Conservation (phyloP, 1,140 invertebrate species). For the Brachionus koreanus region DNA sequence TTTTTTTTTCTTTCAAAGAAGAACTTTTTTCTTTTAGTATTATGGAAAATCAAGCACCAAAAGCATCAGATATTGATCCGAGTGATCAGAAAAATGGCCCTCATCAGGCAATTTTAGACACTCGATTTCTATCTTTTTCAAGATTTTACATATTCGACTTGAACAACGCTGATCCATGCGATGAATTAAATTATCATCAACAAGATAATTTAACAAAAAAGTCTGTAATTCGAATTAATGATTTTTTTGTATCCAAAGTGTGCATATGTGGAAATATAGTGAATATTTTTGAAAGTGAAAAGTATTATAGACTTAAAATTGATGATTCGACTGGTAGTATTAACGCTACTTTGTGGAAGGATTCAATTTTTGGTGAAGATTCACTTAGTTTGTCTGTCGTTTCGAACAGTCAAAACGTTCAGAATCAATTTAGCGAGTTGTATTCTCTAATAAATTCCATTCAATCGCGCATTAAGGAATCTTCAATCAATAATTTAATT, state of each 20-base stretch:
- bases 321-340: slow-evolving; percentile 36
- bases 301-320: slow-evolving; percentile 21
- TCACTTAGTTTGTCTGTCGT: not conserved
- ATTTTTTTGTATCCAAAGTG: not conserved
- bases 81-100: too few relatives aligned
- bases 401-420: not conserved
- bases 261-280: slow-evolving; percentile 21
- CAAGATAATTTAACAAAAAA: not conserved
- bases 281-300: not conserved
- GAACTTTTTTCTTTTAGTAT: too few relatives aligned
- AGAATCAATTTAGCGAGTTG: not conserved
- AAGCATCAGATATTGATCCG: too few relatives aligned
- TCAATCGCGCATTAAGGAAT: not conserved
- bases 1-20: too few relatives aligned
- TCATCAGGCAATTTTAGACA: not conserved
- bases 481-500: not conserved
- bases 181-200: not conserved
- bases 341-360: slow-evolving; percentile 22
- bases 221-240: not conserved
- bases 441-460: not conserved
- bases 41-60: too few relatives aligned
- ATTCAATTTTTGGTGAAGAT: slow-evolving; percentile 1
- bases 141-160: slow-evolving; percentile 18
- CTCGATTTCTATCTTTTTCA: not conserved
- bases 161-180: not conserved